Evolutionary conservation across 35 echinoderm and acorn worm species (phyloP), one percentile per base, ranked within the genome.

Genomic region (Ptychodera flava): DNA sequence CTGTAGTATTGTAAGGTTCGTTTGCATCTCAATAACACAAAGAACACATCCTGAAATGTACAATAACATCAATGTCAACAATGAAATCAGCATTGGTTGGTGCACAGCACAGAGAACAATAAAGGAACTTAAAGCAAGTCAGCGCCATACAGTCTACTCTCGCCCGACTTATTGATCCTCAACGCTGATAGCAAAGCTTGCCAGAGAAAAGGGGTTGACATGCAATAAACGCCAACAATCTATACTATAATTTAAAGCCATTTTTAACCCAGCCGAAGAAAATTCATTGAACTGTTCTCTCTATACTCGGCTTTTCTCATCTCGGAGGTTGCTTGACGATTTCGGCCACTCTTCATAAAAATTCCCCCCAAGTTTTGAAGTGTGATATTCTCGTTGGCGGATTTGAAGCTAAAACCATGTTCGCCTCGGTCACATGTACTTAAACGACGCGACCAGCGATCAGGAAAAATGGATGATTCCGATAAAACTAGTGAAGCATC

Each of bases 21-120:
- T 64, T 64, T 64, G 45, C 45, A 64, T 64, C 6, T 64, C 6
- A 64, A 64, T 22, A 64, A 64, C 6, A 64, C 45, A 64, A 12
- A 64, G 45, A 64, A 64, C 22, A 64, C 45, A 64, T 64, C 45
- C 45, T 64, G 45, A 64, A 64, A 64, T 64, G 45, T 6, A 64
- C 45, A 64, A 64, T 64, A 64, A 64, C 45, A 64, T 64, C 45
- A 64, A 64, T 64, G 45, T 64, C 45, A 64, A 64, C 45, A 64
- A 64, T 64, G 45, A 64, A 64, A 64, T 64, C 45, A 12, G 45
- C 45, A 22, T 12, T 64, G 45, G 6, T 64, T 64, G 45, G 45
- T 64, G 45, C 45, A 64, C 6, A 64, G 45, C 6, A 22, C 6
- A 64, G 22, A 64, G 45, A 64, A 64, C 45, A 64, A 64, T 64